Percentiles rank a stretch among this genome's conserved stretches.
These are phyloP conservation scores for Eudemis profundana DNA, from an alignment of 2,888 invertebrate species.

Conservation along the genomic window DNA sequence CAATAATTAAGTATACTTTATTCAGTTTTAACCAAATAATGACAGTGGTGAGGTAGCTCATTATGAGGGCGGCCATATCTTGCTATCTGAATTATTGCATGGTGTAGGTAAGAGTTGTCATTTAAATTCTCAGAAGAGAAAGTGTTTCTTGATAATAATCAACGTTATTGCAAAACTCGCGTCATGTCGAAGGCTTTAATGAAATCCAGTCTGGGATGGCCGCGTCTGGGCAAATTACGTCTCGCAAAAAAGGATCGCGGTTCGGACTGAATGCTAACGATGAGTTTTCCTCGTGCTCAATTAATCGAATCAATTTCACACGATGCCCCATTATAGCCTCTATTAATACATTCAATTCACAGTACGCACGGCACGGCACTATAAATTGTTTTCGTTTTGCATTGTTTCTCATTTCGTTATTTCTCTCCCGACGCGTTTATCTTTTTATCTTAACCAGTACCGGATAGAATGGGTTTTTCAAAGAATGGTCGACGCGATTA, in stretches of 20 bases:
- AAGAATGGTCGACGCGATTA: conserved; percentile 19
- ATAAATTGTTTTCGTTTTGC: conserved; percentile 34
- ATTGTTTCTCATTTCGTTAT: conserved; percentile 26
- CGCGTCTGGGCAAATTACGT: conserved; percentile 21
- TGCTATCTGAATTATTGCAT: conserved; percentile 26
- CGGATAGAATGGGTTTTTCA: conserved; percentile 36
- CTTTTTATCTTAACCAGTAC: conserved; percentile 32
- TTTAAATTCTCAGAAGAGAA: conserved; percentile 40
- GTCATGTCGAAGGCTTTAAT: conserved; percentile 36
- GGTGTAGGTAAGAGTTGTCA: conserved; percentile 29
- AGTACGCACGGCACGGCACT: conserved; percentile 31
- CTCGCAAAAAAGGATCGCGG: conserved; percentile 34
- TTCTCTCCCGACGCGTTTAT: conserved; percentile 29
- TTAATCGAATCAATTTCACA: conserved; percentile 41
- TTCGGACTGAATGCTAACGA: conserved; percentile 28
- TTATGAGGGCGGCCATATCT: conserved; percentile 17
- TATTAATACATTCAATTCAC: conserved; percentile 24
- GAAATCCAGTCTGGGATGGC: conserved; percentile 32
- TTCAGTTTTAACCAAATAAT: conserved; percentile 19
- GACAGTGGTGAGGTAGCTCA: neutral
- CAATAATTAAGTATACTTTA: conserved; percentile 3
- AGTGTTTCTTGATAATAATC: conserved; percentile 41
- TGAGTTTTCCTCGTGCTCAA: conserved; percentile 40
- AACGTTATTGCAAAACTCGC: conserved; percentile 38
- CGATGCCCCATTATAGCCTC: conserved; percentile 22